Percentiles rank a stretch among this genome's conserved stretches.
Conservation (phyloP, 2,113 vertebrate genomes). For the Oophaga pumilio region DNA sequence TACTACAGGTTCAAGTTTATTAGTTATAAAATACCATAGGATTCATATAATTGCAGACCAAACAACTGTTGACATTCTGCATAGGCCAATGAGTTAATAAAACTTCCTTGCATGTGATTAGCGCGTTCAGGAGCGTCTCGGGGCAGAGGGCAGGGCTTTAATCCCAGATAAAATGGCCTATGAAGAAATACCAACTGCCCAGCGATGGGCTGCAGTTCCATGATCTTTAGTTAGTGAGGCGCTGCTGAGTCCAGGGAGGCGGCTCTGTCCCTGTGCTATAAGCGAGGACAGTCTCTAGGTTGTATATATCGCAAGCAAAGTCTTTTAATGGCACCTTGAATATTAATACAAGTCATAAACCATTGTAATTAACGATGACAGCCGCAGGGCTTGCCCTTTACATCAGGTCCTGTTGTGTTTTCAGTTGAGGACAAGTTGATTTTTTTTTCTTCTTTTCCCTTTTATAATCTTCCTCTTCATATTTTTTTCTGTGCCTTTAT, state of each 20-base stretch:
- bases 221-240: background rate
- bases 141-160: constrained; percentile 4
- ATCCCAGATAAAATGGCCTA: background rate
- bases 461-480: background rate
- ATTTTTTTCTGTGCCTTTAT: background rate
- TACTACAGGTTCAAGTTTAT: constrained; percentile 55
- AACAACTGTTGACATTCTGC: constrained; percentile 54
- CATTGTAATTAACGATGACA: constrained; percentile 56
- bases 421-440: background rate
- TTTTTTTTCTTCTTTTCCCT: background rate
- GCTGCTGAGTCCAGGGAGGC: background rate
- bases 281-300: constrained; percentile 31
- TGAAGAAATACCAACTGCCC: background rate
- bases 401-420: background rate
- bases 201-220: background rate
- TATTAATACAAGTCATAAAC: constrained; percentile 54
- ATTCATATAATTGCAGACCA: constrained; percentile 52
- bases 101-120: constrained; percentile 41
- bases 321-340: constrained; percentile 50
- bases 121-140: constrained; percentile 7
- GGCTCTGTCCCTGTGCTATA: background rate
- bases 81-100: constrained; percentile 56
- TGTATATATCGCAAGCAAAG: constrained; percentile 15
- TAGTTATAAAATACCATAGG: constrained; percentile 51
- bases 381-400: background rate